Percentiles rank a stretch among this genome's conserved stretches.
Evolutionary conservation across 2,113 vertebrate species (phyloP).

Genomic region (Alouatta palliata): DNA sequence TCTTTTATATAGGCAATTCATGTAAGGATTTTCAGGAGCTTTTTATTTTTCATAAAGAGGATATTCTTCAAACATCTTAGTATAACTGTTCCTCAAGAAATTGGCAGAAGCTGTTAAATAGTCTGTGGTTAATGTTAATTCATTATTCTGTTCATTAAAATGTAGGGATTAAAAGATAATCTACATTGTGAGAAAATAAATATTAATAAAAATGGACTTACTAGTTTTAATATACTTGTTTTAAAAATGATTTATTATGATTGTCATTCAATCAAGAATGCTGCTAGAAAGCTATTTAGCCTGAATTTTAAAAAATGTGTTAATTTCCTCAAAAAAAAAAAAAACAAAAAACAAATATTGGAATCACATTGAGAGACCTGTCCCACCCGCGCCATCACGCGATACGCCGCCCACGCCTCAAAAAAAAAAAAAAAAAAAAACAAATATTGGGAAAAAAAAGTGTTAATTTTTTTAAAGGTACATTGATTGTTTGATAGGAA

Average conservation of each 20-base stretch:
- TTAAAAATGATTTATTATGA: background rate
- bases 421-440: too few relatives aligned
- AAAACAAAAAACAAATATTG: too few relatives aligned
- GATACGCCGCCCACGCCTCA: too few relatives aligned
- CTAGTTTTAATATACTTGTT: background rate
- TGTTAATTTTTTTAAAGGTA: background rate
- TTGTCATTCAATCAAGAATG: background rate
- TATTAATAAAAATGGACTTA: background rate
- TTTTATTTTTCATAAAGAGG: background rate
- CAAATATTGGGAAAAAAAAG: too few relatives aligned
- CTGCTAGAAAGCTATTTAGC: slow-evolving; percentile 12
- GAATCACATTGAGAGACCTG: too few relatives aligned
- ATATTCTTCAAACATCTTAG: background rate
- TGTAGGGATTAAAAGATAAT: slow-evolving; percentile 2
- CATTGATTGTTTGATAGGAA: slow-evolving; percentile 39
- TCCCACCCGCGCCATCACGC: too few relatives aligned
- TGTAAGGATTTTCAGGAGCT: background rate
- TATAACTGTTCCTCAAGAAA: background rate
- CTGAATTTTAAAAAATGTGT: slow-evolving; percentile 13
- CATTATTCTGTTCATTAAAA: slow-evolving; percentile 12
- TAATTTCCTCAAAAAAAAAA: too few relatives aligned
- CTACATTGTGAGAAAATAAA: slow-evolving; percentile 2
- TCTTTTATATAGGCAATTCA: background rate
- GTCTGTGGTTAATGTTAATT: slow-evolving; percentile 19
- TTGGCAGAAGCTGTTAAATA: background rate